Percentiles rank a stretch among this genome's conserved stretches.
Evolutionary conservation across 2,888 invertebrate genomes (phyloP).

Genomic region (Coenonympha arcania): DNA sequence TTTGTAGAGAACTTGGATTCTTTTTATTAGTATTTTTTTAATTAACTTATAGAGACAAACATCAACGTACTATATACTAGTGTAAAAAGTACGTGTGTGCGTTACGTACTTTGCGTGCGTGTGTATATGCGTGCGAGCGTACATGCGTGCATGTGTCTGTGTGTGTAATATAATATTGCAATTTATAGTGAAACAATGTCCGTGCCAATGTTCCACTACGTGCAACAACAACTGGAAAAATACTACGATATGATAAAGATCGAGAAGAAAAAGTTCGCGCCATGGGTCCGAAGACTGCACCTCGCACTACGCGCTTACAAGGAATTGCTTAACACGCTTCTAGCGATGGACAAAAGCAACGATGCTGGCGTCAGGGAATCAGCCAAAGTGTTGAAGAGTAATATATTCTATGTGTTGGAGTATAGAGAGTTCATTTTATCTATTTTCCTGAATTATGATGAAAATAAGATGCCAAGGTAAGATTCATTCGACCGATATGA

Average conservation of each 20-base stretch:
- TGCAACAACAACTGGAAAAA: constrained; percentile 92
- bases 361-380: constrained; percentile 83
- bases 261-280: constrained; percentile 87
- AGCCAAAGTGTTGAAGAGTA: constrained; percentile 89
- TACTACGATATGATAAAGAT: constrained; percentile 86
- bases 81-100: too few relatives aligned
- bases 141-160: too few relatives aligned
- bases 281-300: constrained; percentile 91
- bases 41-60: too few relatives aligned
- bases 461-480: constrained; percentile 88
- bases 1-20: neutral
- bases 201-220: constrained; percentile 92
- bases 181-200: constrained; percentile 90
- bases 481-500: too few relatives aligned
- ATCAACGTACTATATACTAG: too few relatives aligned
- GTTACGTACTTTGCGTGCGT: too few relatives aligned
- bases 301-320: constrained; percentile 84
- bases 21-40: neutral
- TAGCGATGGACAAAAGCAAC: constrained; percentile 84
- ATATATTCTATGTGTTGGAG: constrained; percentile 94
- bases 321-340: constrained; percentile 88
- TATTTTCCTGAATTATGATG: constrained; percentile 86
- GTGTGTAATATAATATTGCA: neutral
- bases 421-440: constrained; percentile 91
- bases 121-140: too few relatives aligned